A percentile compares a stretch with the other conserved stretches of the same genome.
Conservation (phyloP, 2,113 vertebrate genomes). For the Melanostigma gelatinosum region DNA sequence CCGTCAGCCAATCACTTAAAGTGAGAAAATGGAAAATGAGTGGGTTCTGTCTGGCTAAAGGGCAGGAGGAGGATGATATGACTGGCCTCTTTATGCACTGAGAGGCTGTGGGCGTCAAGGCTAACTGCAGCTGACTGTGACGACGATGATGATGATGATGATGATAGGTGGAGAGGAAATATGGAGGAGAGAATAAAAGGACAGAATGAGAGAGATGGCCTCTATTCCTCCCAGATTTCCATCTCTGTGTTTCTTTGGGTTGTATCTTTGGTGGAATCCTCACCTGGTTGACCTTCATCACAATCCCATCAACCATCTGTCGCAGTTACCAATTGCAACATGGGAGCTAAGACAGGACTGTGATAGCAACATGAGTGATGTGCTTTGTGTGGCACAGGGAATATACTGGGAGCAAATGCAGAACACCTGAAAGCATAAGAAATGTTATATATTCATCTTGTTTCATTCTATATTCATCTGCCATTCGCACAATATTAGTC, state of each 20-base stretch:
- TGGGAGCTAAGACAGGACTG: conserved; percentile 11
- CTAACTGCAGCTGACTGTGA: neutral
- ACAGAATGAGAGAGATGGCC: neutral
- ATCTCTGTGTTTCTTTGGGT: conserved; percentile 2
- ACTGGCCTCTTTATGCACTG: conserved; percentile 16
- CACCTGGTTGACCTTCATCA: conserved; percentile 18
- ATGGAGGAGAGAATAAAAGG: neutral
- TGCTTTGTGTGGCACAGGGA: conserved; percentile 5
- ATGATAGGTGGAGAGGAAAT: neutral
- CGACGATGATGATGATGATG: neutral
- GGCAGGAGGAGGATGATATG: neutral
- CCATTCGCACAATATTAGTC: too few species aligned
- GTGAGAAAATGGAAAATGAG: conserved; percentile 6
- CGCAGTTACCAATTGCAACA: conserved; percentile 62
- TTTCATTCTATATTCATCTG: too few species aligned
- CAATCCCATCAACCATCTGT: conserved; percentile 59
- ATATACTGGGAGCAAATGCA: neutral
- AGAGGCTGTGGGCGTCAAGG: conserved; percentile 1
- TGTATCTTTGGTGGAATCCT: neutral
- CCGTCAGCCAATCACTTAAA: neutral
- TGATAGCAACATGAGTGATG: conserved; percentile 27
- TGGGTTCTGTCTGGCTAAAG: conserved; percentile 19
- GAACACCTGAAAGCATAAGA: too few species aligned
- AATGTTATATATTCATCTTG: too few species aligned
- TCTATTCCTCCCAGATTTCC: neutral